Base-by-base conservation (phyloP, 2,888 invertebrate genomes). In the Ischnus inquisitorius region DNA sequence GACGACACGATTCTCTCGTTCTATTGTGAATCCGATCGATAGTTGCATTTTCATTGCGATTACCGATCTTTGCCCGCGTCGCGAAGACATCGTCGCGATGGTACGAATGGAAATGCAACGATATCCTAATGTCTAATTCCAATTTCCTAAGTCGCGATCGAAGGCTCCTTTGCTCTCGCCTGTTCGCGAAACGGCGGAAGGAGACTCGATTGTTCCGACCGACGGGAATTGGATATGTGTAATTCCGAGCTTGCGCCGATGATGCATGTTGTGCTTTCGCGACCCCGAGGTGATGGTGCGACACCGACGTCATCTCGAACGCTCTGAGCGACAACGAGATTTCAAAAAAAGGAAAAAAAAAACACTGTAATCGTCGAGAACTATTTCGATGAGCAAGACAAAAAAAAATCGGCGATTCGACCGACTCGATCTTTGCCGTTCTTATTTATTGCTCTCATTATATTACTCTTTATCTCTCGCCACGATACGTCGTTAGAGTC, bases 191-290 rank as follows among this genome's bases (percentile, higher is more conserved):
- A 41, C n/a, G 19, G 12, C 65, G 68, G 60, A 74, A 68, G 67
- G 28, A 67, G 54, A 71, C 60, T 72, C 48, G 60, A 5, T 19
- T 57, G 65, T 64, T 82, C 60, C 62, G 60, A 78, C 77, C 46
- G 69, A 25, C 39, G 67, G 64, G 75, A 54, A 54, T 84, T 87
- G 85, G 85, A 85, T 85, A 75, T 80, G 79, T 88, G 89, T 90
- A 90, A 90, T 89, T 91, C 89, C 91, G 89, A 93, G 93, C 93
- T 93, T 93, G 93, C 93, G 93, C 93, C 93, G 93, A 93, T 93
- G 93, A 93, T 93, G 93, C 93, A 93, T 93, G 93, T 92, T 93
- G 92, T 93, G 93, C 93, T 93, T 92, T 90, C 90, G 91, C 92
- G 92, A 92, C 89, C 90, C 90, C 90, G 92, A 92, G 92, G 92